Percentiles rank a stretch among this genome's conserved stretches.
These are phyloP conservation scores for Lates japonicus DNA, from an alignment of 2,797 vertebrate species.

Conservation along the genomic window DNA sequence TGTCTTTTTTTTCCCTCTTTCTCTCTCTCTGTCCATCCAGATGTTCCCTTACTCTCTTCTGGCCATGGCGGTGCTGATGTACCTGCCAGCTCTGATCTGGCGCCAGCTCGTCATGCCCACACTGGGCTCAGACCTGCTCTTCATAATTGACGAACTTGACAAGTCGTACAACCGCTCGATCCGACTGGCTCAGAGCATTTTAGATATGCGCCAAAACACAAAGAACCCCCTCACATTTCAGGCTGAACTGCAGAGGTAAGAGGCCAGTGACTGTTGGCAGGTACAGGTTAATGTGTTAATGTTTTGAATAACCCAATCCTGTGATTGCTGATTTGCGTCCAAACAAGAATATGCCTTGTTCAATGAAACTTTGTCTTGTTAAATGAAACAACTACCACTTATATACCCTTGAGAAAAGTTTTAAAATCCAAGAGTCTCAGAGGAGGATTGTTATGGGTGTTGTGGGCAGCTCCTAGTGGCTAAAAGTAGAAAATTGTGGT, in stretches of 20 bases:
- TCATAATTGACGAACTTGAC: conserved; percentile 96
- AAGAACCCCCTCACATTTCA: conserved; percentile 89
- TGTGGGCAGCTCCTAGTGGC: conserved; percentile 8
- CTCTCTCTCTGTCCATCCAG: conserved; percentile 74
- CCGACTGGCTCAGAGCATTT: conserved; percentile 93
- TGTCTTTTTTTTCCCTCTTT: background rate
- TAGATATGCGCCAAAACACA: conserved; percentile 90
- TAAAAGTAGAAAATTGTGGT: conserved; percentile 43
- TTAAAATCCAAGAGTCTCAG: conserved; percentile 1
- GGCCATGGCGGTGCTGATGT: conserved; percentile 94
- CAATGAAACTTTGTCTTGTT: conserved; percentile 7
- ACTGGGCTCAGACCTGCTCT: conserved; percentile 92
- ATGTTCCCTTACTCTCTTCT: conserved; percentile 96
- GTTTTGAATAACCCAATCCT: background rate
- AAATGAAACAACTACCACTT: background rate
- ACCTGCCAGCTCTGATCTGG: conserved; percentile 94
- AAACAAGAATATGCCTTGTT: background rate
- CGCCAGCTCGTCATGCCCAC: conserved; percentile 88
- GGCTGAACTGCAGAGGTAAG: conserved; percentile 93
- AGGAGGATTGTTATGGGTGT: background rate
- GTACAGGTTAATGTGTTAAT: background rate
- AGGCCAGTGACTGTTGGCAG: background rate
- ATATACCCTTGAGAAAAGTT: conserved; percentile 7
- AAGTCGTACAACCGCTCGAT: conserved; percentile 98
- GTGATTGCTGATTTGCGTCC: background rate